phyloP scores from a whole-genome alignment of 2,888 invertebrate genomes.

The Diarsia mendica region DNA sequence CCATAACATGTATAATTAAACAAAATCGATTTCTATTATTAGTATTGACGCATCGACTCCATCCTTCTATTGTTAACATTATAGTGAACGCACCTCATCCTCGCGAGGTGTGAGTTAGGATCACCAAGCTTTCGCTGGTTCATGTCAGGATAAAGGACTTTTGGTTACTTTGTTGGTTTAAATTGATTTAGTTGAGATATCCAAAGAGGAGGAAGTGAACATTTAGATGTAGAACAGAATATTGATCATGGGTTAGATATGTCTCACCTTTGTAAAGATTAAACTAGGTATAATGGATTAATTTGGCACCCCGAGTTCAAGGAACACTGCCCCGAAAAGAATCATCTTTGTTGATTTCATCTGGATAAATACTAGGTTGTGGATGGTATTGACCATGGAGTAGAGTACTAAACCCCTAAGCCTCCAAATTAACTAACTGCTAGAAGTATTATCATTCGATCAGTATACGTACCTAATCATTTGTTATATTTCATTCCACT shows the following conservation, averaged over 20 bases:
- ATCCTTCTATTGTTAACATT: constrained; percentile 62
- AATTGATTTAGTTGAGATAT: not conserved
- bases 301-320: not conserved
- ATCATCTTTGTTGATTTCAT: not conserved
- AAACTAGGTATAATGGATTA: not conserved
- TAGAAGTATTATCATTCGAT: not conserved
- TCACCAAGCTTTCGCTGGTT: constrained; percentile 29
- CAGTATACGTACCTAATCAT: not conserved
- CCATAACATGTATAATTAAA: constrained; percentile 20
- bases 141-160: constrained; percentile 25
- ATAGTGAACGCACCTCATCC: constrained; percentile 55
- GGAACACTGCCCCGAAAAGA: not conserved
- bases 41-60: constrained; percentile 55
- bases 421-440: not conserved
- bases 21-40: constrained; percentile 41
- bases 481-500: not conserved
- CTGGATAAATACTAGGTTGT: too few relatives aligned
- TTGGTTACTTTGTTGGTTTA: constrained; percentile 8
- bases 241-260: too few relatives aligned
- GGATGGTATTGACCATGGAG: too few relatives aligned
- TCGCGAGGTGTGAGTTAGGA: constrained; percentile 49
- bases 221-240: not conserved
- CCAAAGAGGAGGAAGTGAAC: not conserved
- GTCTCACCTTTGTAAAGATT: not conserved
- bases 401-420: not conserved